A percentile compares a stretch with the other conserved stretches of the same genome.
phyloP scores from a whole-genome alignment of 2,797 vertebrate species.

The Melanotaenia pygmaea region DNA sequence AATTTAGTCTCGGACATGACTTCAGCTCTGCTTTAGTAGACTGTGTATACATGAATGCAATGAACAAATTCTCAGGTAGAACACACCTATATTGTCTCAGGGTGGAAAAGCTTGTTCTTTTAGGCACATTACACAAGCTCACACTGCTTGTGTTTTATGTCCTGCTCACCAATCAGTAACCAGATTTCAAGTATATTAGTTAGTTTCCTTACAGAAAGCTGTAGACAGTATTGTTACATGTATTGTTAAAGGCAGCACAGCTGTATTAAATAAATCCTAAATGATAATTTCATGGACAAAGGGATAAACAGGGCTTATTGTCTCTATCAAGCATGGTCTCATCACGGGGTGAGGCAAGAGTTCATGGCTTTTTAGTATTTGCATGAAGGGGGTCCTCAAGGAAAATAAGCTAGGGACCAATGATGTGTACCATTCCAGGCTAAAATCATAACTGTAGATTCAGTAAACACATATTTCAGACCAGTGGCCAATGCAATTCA shows the following conservation, averaged over 20 bases:
- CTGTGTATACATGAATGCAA: slow-evolving; percentile 44
- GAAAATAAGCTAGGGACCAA: too few relatives aligned
- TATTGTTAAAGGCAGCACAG: slow-evolving; percentile 31
- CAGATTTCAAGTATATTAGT: slow-evolving; percentile 46
- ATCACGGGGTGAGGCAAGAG: too few relatives aligned
- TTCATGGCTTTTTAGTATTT: too few relatives aligned
- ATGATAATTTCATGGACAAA: neutral
- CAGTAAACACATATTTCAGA: too few relatives aligned
- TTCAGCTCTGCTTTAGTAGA: slow-evolving; percentile 26
- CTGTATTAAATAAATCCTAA: neutral
- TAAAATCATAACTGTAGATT: too few relatives aligned
- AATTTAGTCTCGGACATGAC: slow-evolving; percentile 25
- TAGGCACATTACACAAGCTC: slow-evolving; percentile 38
- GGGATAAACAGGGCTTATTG: neutral
- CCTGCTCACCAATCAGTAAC: slow-evolving; percentile 35
- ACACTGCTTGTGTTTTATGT: slow-evolving; percentile 44
- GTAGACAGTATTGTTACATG: neutral
- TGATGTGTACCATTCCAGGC: too few relatives aligned
- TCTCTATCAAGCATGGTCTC: too few relatives aligned
- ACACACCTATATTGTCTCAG: slow-evolving; percentile 11
- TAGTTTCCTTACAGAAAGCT: slow-evolving; percentile 4
- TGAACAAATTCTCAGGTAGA: slow-evolving; percentile 34
- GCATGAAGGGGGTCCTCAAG: too few relatives aligned
- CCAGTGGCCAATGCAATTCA: too few relatives aligned
- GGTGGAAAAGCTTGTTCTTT: neutral